Evolutionary conservation across 1,140 invertebrate genomes (phyloP), one percentile per base, ranked within the genome.

Genomic region (Drosophila suzukii): DNA sequence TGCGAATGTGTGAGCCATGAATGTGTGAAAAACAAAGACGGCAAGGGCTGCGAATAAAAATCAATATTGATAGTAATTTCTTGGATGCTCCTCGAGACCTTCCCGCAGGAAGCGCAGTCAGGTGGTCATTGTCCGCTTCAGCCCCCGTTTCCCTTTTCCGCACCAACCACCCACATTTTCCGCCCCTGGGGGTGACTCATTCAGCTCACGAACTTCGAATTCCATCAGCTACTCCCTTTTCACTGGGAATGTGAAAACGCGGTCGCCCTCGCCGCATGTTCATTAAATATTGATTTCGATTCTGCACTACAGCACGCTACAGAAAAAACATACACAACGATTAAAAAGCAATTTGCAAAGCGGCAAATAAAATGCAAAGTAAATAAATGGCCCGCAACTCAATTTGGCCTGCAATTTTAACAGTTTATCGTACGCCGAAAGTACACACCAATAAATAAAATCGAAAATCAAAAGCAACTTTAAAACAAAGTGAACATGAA

Each of bases 401-500:
- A 50, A 76, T 76, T 67, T 43, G 55, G 47, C 55, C 39, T 17
- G 44, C 43, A 76, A 60, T 57, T 66, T 65, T 51, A 53, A 57
- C 51, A 50, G 36, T 62, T 74, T 73, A 74, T 51, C 27, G 51
- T 41, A 32, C 39, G 47, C 39, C 24, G 12, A 44, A n/a, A 38
- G 55, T 56, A 46, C 32, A 53, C 47, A 54, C 32, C n/a, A 63
- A 57, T 63, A 34, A 75, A 47, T 75, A 43, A 24, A 47, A 34
- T 34, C 27, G 4, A 57, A 63, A 60, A 58, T 20, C 27, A 63
- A 60, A n/a, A 59, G 55, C 49, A 39, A 15, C 20, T 34, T 32
- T 27, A 4, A 46, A 61, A 43, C 34, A 12, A 47, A 13, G 43
- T 10, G 24, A 41, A 85, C 61, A 94, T 94, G 94, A 95, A 94